Evolutionary conservation across 2,888 invertebrate species (phyloP).

Genomic region (Cactoblastis cactorum): DNA sequence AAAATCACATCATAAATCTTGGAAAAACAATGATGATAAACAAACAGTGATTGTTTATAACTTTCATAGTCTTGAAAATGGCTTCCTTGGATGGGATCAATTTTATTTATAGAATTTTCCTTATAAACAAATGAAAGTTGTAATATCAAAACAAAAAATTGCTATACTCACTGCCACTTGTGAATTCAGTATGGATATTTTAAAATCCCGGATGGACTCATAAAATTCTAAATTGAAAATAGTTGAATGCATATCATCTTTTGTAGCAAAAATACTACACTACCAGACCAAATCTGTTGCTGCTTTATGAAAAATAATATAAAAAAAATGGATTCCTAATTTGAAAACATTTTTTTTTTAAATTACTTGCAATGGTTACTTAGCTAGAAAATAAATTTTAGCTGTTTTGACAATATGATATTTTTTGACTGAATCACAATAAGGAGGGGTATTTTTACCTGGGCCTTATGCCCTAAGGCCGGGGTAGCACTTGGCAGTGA

Average conservation of each 20-base stretch:
- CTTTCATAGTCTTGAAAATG: constrained; percentile 25
- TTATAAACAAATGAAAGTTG: constrained; percentile 29
- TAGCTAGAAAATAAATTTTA: constrained; percentile 28
- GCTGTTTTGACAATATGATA: constrained; percentile 37
- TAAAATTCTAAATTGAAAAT: constrained; percentile 28
- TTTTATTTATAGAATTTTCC: constrained; percentile 58
- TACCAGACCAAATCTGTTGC: constrained; percentile 27
- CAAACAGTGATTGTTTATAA: constrained; percentile 22
- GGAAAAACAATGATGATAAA: constrained; percentile 26
- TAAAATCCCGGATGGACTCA: constrained; percentile 25
- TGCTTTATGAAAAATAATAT: constrained; percentile 30
- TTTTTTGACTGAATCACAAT: constrained; percentile 39
- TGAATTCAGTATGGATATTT: constrained; percentile 37
- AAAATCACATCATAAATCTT: background rate
- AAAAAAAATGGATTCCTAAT: constrained; percentile 37
- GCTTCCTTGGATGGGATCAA: constrained; percentile 66
- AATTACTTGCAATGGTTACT: constrained; percentile 50
- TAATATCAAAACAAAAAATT: constrained; percentile 19
- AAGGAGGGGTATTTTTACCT: constrained; percentile 32
- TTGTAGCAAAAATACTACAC: constrained; percentile 29
- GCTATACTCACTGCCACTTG: constrained; percentile 34
- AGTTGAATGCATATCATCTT: constrained; percentile 45
- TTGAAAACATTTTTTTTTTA: constrained; percentile 30
- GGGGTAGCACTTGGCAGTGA: constrained; percentile 77
- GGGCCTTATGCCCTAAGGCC: constrained; percentile 62